Base-by-base conservation (phyloP, 2,797 vertebrate species). In the Ceryle rudis region DNA sequence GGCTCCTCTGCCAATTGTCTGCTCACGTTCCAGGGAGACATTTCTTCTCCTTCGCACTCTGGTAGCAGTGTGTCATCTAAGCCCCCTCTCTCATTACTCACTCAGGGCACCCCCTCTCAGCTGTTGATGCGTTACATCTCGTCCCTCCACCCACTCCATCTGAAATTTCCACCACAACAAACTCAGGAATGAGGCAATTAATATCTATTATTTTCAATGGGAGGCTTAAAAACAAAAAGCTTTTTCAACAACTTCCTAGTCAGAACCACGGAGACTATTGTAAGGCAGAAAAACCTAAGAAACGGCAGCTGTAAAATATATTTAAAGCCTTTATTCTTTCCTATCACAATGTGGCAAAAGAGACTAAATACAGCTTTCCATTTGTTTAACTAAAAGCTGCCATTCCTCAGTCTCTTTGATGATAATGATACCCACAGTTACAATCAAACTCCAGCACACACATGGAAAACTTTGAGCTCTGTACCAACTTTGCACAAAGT, bases 361-460 rank as follows among this genome's bases (percentile, higher is more conserved):
- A 97, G 64, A 93, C 96, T 97, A 98, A 98, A 96, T 95, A 96
- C 96, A 96, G 97, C 93, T 97, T 98, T 97, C 95, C 95, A 65
- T 97, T 98, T 97, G 97, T 98, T 98, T 98, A 97, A 97, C 94
- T 96, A 94, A 97, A 97, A 98, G 97, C 98, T 98, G 97, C 97
- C 97, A 97, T 97, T 97, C 92, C 93, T 95, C 95, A 86, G 77
- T 94, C 93, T 97, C 88, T 81, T 90, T 95, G 94, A 94, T 95
- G 96, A 97, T 91, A 97, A 97, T 94, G 95, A 97, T 97, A 96
- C 94, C 51, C 58, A 61, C 78, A 89, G 94, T 97, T 96, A 97
- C 96, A 94, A 97, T 97, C 90, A 96, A 96, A 90, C 93, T 92
- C 81, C 75, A 82, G 70, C 72, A 60, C 47, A 41, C 67, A 37